Conservation (phyloP, 2,888 invertebrate species). For the Limnephilus rhombicus region DNA sequence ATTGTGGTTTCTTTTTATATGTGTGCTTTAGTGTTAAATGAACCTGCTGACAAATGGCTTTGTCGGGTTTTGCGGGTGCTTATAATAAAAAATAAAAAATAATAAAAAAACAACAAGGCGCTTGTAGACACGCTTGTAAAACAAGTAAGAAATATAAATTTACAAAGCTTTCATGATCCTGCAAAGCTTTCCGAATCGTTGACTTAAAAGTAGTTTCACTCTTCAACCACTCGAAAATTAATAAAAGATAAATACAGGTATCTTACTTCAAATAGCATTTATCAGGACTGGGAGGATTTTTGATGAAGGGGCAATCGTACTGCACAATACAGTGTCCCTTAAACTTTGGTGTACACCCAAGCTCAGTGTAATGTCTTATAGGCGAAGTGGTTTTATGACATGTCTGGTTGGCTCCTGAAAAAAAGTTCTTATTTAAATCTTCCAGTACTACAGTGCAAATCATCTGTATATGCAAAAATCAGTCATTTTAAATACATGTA, state of each 20-base stretch:
- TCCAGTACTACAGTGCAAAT: neutral
- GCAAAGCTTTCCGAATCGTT: too few relatives aligned
- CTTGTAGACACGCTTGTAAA: too few relatives aligned
- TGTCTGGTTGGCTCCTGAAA: neutral
- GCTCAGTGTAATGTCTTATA: constrained; percentile 1
- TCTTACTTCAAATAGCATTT: constrained; percentile 47
- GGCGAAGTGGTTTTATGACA: neutral
- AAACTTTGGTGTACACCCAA: constrained; percentile 15
- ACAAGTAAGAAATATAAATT: too few relatives aligned
- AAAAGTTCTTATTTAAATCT: neutral
- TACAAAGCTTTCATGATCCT: too few relatives aligned
- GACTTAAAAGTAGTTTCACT: neutral
- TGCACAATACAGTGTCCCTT: neutral
- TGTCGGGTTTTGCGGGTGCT: too few relatives aligned
- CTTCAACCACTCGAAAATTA: neutral
- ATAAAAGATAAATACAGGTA: neutral
- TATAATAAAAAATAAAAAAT: too few relatives aligned
- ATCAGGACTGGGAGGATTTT: neutral
- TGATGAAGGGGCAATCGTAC: constrained; percentile 45
- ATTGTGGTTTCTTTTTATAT: too few relatives aligned
- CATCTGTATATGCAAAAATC: too few relatives aligned
- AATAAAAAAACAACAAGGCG: too few relatives aligned
- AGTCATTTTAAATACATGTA: too few relatives aligned
- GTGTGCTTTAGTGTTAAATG: too few relatives aligned
- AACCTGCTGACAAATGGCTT: too few relatives aligned